phyloP scores from a whole-genome alignment of 2,113 vertebrate species.

The Lathamus discolor region DNA sequence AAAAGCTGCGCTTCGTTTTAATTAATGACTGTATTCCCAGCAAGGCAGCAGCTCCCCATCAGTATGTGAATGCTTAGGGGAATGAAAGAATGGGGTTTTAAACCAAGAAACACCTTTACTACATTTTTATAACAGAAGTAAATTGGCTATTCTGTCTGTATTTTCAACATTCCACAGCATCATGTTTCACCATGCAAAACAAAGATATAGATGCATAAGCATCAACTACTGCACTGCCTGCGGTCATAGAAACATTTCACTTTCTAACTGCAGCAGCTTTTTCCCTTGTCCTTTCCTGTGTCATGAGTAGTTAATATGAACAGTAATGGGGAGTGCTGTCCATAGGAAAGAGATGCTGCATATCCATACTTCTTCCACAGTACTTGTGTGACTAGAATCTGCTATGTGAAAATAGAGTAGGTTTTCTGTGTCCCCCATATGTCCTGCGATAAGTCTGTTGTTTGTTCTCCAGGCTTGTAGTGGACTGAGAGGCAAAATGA shows the following conservation, averaged over 20 bases:
- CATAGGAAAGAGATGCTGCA: background rate
- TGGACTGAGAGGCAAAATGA: background rate
- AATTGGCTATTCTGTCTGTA: background rate
- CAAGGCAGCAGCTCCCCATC: background rate
- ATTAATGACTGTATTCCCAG: background rate
- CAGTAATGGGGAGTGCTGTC: background rate
- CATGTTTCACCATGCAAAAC: background rate
- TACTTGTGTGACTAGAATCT: background rate
- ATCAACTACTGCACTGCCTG: background rate
- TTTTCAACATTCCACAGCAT: background rate
- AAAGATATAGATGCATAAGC: background rate
- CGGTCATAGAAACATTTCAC: fast-evolving
- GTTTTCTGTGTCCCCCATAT: background rate
- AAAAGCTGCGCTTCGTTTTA: background rate
- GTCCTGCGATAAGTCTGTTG: fast-evolving
- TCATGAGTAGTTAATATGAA: fast-evolving
- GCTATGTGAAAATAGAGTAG: background rate
- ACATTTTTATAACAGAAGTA: background rate
- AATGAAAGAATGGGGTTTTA: background rate
- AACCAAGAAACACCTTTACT: background rate
- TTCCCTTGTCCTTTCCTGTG: background rate
- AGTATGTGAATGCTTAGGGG: background rate
- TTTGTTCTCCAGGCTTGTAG: background rate
- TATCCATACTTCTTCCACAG: background rate
- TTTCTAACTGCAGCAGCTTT: background rate